Conservation (phyloP, 2,888 invertebrate genomes). For the Lamproptera curius region DNA sequence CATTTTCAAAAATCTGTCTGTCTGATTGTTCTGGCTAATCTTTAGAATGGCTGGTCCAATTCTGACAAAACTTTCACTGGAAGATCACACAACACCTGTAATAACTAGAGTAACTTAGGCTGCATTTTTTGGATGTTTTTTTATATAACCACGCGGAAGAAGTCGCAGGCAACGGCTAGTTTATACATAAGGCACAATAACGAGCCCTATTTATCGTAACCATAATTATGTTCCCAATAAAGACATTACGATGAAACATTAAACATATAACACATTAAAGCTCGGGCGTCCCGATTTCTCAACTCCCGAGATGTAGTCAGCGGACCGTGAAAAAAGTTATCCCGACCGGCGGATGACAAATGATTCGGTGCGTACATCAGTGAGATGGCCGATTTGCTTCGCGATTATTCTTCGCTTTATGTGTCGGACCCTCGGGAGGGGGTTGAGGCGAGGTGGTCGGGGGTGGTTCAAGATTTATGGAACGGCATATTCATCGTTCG, state of each 20-base stretch:
- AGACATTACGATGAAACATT: too few species aligned
- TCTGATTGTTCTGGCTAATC: not conserved
- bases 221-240: too few species aligned
- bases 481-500: too few species aligned
- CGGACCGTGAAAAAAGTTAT: slow-evolving; percentile 69
- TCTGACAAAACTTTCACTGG: too few species aligned
- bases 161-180: too few species aligned
- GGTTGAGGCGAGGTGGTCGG: slow-evolving; percentile 33
- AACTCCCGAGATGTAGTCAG: slow-evolving; percentile 62
- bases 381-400: slow-evolving; percentile 63
- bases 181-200: too few species aligned
- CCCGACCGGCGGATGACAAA: slow-evolving; percentile 71
- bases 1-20: not conserved
- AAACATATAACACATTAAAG: slow-evolving; percentile 61
- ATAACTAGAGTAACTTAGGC: too few species aligned
- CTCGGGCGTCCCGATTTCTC: slow-evolving; percentile 51
- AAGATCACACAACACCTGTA: not conserved
- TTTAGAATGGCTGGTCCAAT: too few species aligned
- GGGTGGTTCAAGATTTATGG: too few species aligned
- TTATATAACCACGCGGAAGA: too few species aligned
- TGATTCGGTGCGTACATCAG: slow-evolving; percentile 52
- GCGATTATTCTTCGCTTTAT: slow-evolving; percentile 51
- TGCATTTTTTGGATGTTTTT: too few species aligned
- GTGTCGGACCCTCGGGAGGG: slow-evolving; percentile 37
- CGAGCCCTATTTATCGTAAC: too few species aligned